Evolutionary conservation across 2,888 invertebrate species (phyloP).

Genomic region (Tachina lurida): DNA sequence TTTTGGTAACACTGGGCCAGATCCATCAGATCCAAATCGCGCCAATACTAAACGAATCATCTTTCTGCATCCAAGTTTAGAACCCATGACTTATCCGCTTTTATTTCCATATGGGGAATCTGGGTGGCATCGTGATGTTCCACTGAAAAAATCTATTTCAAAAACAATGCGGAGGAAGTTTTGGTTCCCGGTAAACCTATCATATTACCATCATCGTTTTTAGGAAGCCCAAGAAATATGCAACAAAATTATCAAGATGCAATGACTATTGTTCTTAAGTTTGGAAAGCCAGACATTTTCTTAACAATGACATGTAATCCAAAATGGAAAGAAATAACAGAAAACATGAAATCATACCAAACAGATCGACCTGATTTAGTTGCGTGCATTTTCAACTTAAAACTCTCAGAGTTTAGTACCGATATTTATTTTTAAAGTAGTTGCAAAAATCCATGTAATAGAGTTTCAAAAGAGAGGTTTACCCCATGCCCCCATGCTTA

Average conservation of each 20-base stretch:
- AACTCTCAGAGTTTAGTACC: no score
- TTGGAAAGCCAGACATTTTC: neutral
- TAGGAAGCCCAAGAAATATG: no score
- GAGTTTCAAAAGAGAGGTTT: no score
- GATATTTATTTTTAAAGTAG: no score
- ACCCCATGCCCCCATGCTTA: no score
- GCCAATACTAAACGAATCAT: slow-evolving; percentile 1
- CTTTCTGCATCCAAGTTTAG: neutral
- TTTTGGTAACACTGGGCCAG: no score
- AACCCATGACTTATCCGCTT: neutral
- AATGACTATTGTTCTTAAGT: neutral
- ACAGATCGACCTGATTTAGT: neutral
- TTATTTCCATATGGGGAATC: slow-evolving; percentile 8
- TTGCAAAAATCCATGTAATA: no score
- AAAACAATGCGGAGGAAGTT: neutral
- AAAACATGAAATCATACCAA: neutral
- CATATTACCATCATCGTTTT: neutral
- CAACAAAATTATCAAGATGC: neutral
- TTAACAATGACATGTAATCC: neutral
- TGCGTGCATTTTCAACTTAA: no score
- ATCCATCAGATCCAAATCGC: neutral
- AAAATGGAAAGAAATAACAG: neutral
- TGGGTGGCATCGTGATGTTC: slow-evolving; percentile 1
- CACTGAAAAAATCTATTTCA: neutral
- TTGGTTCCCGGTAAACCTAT: neutral